These are phyloP conservation scores for Bradypus variegatus DNA, from an alignment of 2,797 vertebrate species.

Conservation along the genomic window DNA sequence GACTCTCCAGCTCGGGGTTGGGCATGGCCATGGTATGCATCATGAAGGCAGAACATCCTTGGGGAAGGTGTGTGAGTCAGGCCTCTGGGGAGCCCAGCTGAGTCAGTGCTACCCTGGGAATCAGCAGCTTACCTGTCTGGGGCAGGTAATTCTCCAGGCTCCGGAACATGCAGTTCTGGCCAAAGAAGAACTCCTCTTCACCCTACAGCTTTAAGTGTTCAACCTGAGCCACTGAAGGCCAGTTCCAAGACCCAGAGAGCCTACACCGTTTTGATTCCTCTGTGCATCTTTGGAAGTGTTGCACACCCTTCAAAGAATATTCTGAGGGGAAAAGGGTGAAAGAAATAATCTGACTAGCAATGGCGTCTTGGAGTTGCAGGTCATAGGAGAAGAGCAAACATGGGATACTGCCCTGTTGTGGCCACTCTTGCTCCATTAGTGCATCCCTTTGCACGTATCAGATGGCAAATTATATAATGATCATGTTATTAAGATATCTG, in stretches of 20 bases:
- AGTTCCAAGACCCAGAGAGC: neutral
- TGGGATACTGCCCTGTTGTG: accelerated
- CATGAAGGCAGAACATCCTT: neutral
- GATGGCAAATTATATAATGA: constrained; percentile 10
- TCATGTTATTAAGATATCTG: constrained; percentile 16
- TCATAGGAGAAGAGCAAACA: neutral
- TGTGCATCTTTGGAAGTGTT: neutral
- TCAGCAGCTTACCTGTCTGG: neutral
- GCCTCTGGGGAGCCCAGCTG: neutral
- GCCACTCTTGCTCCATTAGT: constrained; percentile 35
- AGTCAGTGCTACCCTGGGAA: neutral
- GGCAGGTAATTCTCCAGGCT: neutral
- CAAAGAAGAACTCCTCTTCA: neutral
- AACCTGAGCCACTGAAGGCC: neutral
- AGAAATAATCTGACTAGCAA: neutral
- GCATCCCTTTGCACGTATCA: constrained; percentile 27
- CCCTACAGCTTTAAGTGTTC: neutral
- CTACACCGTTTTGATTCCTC: neutral
- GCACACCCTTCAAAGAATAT: neutral
- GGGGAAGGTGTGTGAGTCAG: neutral
- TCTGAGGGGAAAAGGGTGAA: neutral
- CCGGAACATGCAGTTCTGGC: neutral
- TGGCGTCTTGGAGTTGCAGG: neutral
- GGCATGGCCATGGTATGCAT: neutral
- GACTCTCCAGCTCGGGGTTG: neutral